phyloP scores from a whole-genome alignment of 2,113 vertebrate species.

The Rafetus swinhoei region DNA sequence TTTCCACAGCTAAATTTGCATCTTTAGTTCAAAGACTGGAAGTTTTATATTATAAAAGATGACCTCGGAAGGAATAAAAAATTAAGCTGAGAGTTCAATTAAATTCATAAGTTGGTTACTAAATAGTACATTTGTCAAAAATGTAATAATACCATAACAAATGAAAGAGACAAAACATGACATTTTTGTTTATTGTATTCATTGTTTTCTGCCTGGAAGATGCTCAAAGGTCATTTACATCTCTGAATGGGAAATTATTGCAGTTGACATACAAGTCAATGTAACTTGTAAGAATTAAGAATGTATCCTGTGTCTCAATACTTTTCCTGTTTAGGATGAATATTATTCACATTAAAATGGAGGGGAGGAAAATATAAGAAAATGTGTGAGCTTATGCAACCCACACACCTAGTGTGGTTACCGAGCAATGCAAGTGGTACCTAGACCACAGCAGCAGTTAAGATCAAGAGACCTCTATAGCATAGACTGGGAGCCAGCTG shows the following conservation, averaged over 20 bases:
- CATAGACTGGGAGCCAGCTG: no score
- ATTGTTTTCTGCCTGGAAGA: conserved; percentile 22
- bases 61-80: conserved; percentile 7
- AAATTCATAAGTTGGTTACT: conserved; percentile 24
- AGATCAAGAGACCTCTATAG: no score
- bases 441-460: no score
- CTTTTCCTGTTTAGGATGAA: background rate
- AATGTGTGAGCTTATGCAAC: background rate
- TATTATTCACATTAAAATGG: conserved; percentile 4
- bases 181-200: background rate
- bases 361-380: background rate
- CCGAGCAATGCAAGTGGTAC: no score
- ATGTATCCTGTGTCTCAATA: background rate
- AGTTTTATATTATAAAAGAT: background rate
- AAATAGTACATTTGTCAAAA: conserved; percentile 23
- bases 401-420: no score
- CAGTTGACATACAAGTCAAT: conserved; percentile 49
- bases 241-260: conserved; percentile 40
- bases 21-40: background rate
- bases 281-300: background rate
- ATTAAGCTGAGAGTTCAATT: background rate
- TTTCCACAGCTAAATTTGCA: background rate
- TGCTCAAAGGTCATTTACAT: conserved; percentile 17
- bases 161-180: background rate
- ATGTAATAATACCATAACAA: background rate